phyloP scores from a whole-genome alignment of 92 coral and sea anemone species.

The Porites lobata region DNA sequence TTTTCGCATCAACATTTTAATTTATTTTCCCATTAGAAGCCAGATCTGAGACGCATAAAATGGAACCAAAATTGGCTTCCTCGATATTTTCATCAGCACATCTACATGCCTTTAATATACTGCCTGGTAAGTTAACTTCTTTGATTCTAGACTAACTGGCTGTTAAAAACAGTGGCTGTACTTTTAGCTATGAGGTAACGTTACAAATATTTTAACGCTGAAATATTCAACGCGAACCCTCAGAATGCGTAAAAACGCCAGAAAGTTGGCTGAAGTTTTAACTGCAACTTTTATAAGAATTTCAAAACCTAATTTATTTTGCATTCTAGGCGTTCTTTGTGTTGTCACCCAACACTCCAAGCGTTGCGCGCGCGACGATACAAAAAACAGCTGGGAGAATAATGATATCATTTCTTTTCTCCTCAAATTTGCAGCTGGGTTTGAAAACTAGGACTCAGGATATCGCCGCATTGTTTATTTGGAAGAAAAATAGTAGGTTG shows the following conservation, averaged over 20 bases:
- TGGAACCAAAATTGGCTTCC: slow-evolving; percentile 79
- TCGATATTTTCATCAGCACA: slow-evolving; percentile 76
- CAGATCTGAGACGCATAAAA: slow-evolving; percentile 87
- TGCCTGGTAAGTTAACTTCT: slow-evolving; percentile 64
- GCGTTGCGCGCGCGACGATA: too few species aligned
- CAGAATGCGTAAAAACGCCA: too few species aligned
- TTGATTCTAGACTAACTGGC: neutral
- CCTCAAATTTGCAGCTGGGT: slow-evolving; percentile 54
- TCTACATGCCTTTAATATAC: slow-evolving; percentile 80
- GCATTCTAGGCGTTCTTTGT: too few species aligned
- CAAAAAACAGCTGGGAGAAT: neutral
- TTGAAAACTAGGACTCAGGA: slow-evolving; percentile 79
- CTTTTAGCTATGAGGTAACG: too few species aligned
- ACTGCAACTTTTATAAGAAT: too few species aligned
- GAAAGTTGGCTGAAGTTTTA: too few species aligned
- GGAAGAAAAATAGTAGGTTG: slow-evolving; percentile 64
- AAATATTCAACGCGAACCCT: too few species aligned
- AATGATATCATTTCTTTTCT: neutral
- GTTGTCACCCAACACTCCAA: too few species aligned
- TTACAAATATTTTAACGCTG: too few species aligned
- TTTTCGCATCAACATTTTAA: neutral
- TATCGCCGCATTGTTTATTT: slow-evolving; percentile 48
- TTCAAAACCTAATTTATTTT: too few species aligned
- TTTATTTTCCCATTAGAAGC: slow-evolving; percentile 38
- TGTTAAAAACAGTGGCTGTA: too few species aligned